Evolutionary conservation across 2,113 vertebrate genomes (phyloP), one percentile per base, ranked within the genome.

Genomic region (Plectropomus leopardus): DNA sequence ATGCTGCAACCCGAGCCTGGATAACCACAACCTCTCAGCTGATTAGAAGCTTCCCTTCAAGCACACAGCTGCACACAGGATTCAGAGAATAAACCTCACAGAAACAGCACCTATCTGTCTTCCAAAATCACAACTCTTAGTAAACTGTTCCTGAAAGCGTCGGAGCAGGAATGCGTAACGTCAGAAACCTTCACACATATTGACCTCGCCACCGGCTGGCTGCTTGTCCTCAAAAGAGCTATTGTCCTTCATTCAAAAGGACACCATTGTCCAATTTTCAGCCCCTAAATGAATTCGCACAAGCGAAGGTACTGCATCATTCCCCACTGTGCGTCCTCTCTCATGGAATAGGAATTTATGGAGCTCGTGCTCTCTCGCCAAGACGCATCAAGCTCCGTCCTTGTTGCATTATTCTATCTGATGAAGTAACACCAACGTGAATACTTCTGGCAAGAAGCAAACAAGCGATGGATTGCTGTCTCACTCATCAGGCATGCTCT

Each of bases 191-290:
- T 88, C 87, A 78, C 57, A 66, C 50, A 51, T 82, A 47, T 26
- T 28, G 86, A 84, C 86, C 80, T 80, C 53, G 26, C 42, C 65
- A 44, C 65, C 53, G 17, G 17, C 42, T 1, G 61, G 55, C 69
- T 44, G 48, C 72, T 44, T 10, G 47, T 75, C 53, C 61, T 94
- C 87, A 92, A 93, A 91, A 84, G 91, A 67, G 45, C 70, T 72
- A 66, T 91, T 93, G 92, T 94, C 72, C 61, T 64, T 55, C 48
- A 36, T 68, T 82, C 57, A 76, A 78, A 93, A 69, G 68, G 84
- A 70, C 80, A 7, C 80, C 83, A 83, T 93, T 93, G 92, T 94
- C 77, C 81, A 7, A 48, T 45, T 65, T 66, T 54, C 61, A 23
- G 48, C 65, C 53, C 32, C 74, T 19, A 65, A 82, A 83, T 28